A percentile compares a stretch with the other conserved stretches of the same genome.
These are phyloP conservation scores for Corydoras sp. DNA, from an alignment of 2,113 vertebrate genomes.

Conservation along the genomic window DNA sequence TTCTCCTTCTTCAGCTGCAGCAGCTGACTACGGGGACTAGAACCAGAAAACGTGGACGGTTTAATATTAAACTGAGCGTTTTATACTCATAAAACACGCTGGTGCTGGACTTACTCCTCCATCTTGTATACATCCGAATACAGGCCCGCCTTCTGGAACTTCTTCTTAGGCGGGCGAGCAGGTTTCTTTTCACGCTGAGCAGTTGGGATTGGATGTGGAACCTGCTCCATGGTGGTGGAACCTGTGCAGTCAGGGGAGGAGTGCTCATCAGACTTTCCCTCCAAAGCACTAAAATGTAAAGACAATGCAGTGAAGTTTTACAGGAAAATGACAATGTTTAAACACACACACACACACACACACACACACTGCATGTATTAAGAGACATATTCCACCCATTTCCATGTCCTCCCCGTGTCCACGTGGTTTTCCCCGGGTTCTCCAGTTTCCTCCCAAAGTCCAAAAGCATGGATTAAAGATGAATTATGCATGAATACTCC, in stretches of 20 bases:
- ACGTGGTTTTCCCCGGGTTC: too few species aligned
- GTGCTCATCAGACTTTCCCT: conserved; percentile 65
- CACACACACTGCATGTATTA: too few species aligned
- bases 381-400: too few species aligned
- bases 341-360: too few species aligned
- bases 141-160: conserved; percentile 73
- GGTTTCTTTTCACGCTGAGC: conserved; percentile 66
- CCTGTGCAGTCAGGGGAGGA: conserved; percentile 51
- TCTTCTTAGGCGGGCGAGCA: conserved; percentile 70
- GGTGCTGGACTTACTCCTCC: conserved; percentile 59
- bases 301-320: conserved; percentile 27
- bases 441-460: too few species aligned
- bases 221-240: conserved; percentile 53
- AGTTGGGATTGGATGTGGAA: conserved; percentile 48
- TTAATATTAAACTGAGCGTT: not conserved
- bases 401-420: too few species aligned
- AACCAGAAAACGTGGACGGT: not conserved
- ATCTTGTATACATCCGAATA: conserved; percentile 74
- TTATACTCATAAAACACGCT: too few species aligned
- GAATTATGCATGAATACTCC: too few species aligned
- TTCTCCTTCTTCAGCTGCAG: conserved; percentile 94
- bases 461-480: too few species aligned
- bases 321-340: too few species aligned
- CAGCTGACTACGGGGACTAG: conserved; percentile 85
- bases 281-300: conserved; percentile 60